Percentiles rank a stretch among this genome's conserved stretches.
These are phyloP conservation scores for Antigone vipio DNA, from an alignment of 2,113 vertebrate genomes.

Conservation along the genomic window DNA sequence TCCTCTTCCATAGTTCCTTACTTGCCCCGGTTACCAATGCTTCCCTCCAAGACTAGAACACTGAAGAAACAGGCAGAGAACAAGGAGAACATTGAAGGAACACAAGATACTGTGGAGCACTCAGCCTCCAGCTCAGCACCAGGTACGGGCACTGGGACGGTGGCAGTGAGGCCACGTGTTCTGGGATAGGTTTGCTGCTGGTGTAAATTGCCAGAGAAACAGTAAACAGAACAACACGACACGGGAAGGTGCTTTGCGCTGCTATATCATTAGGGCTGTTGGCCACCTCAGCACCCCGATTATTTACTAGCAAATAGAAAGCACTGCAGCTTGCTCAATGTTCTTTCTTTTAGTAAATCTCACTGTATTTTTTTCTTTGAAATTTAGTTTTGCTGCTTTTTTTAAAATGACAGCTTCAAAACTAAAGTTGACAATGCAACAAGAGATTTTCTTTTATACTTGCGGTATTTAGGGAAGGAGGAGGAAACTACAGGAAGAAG, in stretches of 20 bases:
- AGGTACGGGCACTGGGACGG: slow-evolving; percentile 50
- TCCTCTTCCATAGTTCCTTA: slow-evolving; percentile 82
- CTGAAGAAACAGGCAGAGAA: slow-evolving; percentile 93
- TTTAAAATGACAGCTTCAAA: background rate
- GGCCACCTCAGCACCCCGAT: background rate
- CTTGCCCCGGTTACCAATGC: slow-evolving; percentile 85
- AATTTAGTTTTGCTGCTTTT: background rate
- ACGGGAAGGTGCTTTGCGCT: background rate
- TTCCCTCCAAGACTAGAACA: slow-evolving; percentile 91
- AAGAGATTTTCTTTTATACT: background rate
- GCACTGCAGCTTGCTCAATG: background rate
- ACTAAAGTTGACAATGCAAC: background rate
- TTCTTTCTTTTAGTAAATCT: background rate
- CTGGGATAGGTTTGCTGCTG: background rate
- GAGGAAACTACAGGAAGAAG: background rate
- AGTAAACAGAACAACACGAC: background rate
- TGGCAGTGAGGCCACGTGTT: background rate
- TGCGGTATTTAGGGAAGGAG: background rate
- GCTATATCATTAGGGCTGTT: background rate
- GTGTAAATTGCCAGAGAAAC: background rate
- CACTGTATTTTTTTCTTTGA: background rate
- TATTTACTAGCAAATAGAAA: background rate
- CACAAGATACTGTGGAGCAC: slow-evolving; percentile 77
- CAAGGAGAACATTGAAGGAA: slow-evolving; percentile 95
- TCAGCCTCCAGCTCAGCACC: slow-evolving; percentile 76